These are phyloP conservation scores for Anticlea derivata DNA, from an alignment of 2,888 invertebrate species.

Conservation along the genomic window DNA sequence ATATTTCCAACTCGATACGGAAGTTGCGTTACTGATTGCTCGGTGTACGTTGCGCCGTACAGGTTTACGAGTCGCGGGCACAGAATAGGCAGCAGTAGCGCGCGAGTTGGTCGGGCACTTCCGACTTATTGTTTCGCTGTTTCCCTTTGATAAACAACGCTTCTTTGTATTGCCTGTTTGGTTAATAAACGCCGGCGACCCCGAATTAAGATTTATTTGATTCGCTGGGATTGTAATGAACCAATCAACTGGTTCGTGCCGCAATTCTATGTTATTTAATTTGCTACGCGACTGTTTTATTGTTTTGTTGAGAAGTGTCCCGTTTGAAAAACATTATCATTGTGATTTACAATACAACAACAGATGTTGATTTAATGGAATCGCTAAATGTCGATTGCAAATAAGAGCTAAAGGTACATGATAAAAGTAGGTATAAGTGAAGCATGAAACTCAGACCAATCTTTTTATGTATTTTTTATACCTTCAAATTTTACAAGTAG, in stretches of 20 bases:
- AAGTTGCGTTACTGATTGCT: constrained; percentile 1
- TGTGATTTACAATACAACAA: too few species aligned
- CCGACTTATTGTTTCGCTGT: constrained; percentile 54
- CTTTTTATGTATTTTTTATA: too few species aligned
- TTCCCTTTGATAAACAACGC: constrained; percentile 63
- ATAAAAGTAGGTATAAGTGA: too few species aligned
- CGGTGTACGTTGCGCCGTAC: neutral
- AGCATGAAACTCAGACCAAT: too few species aligned
- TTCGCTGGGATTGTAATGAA: constrained; percentile 38
- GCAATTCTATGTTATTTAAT: constrained; percentile 17
- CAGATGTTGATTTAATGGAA: too few species aligned
- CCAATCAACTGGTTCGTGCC: constrained; percentile 33
- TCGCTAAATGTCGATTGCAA: too few species aligned
- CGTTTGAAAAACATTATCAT: neutral
- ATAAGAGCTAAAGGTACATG: too few species aligned
- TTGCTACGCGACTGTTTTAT: constrained; percentile 12
- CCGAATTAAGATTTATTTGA: constrained; percentile 40
- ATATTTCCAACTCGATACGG: too few species aligned
- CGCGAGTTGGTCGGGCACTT: constrained; percentile 39
- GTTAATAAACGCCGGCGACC: constrained; percentile 36
- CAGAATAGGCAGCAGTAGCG: constrained; percentile 1
- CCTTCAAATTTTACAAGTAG: too few species aligned
- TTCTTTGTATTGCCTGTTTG: constrained; percentile 63
- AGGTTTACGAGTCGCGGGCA: neutral
- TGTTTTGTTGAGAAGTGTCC: neutral